These are phyloP conservation scores for Microvelia longipes DNA, from an alignment of 1,140 invertebrate genomes.

Conservation along the genomic window DNA sequence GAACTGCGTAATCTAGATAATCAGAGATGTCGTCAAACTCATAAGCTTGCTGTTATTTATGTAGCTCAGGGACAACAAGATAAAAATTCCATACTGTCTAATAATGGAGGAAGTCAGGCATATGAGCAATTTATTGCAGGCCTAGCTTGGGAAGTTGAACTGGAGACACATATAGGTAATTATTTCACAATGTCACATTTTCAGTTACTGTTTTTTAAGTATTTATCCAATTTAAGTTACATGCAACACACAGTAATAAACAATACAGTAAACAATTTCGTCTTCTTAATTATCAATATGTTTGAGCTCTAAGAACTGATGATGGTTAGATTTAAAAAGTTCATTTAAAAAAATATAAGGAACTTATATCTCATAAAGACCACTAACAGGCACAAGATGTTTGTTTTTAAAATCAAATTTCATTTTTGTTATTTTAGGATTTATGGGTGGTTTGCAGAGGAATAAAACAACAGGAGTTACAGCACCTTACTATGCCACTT, in stretches of 20 bases:
- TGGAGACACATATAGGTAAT: constrained; percentile 72
- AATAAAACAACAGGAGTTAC: constrained; percentile 81
- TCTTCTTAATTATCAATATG: too few species aligned
- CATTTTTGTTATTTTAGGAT: constrained; percentile 37
- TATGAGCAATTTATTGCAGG: constrained; percentile 91
- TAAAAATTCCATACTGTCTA: constrained; percentile 73
- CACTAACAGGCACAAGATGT: too few species aligned
- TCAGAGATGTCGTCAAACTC: constrained; percentile 84
- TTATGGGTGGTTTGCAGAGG: constrained; percentile 82
- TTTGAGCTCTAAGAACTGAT: too few species aligned
- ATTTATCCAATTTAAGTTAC: too few species aligned
- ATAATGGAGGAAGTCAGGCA: constrained; percentile 58
- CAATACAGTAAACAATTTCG: too few species aligned
- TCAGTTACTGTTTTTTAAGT: too few species aligned
- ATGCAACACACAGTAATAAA: too few species aligned
- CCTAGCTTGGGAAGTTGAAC: constrained; percentile 89
- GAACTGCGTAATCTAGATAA: constrained; percentile 85
- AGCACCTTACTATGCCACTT: constrained; percentile 92
- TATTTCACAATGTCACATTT: too few species aligned
- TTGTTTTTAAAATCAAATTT: too few species aligned
- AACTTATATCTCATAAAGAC: too few species aligned
- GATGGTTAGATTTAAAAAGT: too few species aligned
- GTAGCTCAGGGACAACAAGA: constrained; percentile 94
- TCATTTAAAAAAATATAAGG: too few species aligned
- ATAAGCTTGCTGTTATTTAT: constrained; percentile 98